These are phyloP conservation scores for Liposcelis brunnea DNA, from an alignment of 2,888 invertebrate genomes.

Conservation along the genomic window DNA sequence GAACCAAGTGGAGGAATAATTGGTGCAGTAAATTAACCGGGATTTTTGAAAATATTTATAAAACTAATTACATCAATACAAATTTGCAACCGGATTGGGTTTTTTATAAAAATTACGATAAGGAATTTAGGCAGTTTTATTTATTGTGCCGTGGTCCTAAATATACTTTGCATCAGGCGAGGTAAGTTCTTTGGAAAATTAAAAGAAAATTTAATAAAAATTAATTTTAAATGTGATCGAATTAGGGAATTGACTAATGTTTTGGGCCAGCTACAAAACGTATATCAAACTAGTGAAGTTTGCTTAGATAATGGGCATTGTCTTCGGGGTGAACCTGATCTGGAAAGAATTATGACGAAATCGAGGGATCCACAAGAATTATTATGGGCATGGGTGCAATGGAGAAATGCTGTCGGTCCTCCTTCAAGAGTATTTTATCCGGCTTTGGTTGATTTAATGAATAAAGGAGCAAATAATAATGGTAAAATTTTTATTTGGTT, in stretches of 20 bases:
- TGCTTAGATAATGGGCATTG: slow-evolving; percentile 30
- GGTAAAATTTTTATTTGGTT: slow-evolving; percentile 18
- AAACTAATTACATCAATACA: too few species aligned
- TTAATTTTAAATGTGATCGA: slow-evolving; percentile 19
- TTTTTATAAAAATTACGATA: slow-evolving; percentile 9
- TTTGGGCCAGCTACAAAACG: slow-evolving; percentile 35
- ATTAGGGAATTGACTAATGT: slow-evolving; percentile 31
- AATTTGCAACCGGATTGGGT: too few species aligned
- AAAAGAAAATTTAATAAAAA: slow-evolving; percentile 9
- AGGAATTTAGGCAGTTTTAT: slow-evolving; percentile 35
- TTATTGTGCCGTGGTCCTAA: slow-evolving; percentile 45
- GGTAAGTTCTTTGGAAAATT: slow-evolving; percentile 26
- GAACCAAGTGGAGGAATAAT: too few species aligned
- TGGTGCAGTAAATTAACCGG: too few species aligned
- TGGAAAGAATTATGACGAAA: slow-evolving; percentile 37
- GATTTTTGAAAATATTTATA: too few species aligned
- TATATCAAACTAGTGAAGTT: slow-evolving; percentile 38
- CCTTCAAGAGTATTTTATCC: slow-evolving; percentile 23
- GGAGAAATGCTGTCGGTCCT: slow-evolving; percentile 27
- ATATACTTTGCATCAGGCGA: slow-evolving; percentile 34
- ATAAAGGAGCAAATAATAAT: slow-evolving; percentile 24
- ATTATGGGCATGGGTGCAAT: slow-evolving; percentile 29
- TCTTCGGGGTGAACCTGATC: slow-evolving; percentile 41
- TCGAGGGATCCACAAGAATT: slow-evolving; percentile 27
- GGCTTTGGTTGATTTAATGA: slow-evolving; percentile 24